Evolutionary conservation across 2,113 vertebrate species (phyloP), one percentile per base, ranked within the genome.

Genomic region (Condylura cristata): DNA sequence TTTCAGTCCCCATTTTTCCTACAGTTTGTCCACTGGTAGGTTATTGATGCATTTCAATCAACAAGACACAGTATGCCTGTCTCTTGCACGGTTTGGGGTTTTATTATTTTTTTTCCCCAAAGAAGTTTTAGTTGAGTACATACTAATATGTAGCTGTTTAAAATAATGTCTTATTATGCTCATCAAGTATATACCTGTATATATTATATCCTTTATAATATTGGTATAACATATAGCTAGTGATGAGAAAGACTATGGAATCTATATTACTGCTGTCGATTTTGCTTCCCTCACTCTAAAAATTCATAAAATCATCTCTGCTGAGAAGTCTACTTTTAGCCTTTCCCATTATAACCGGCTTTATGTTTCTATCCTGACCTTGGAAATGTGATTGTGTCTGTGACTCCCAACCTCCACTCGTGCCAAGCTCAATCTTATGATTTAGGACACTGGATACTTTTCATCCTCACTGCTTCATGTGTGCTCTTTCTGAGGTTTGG

Each of bases 361-460:
- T 4, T 41, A 46, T 5, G 11, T 18, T 16, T 48, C 26, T 71
- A 34, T 14, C 41, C 3, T n/a, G 61, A 18, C 56, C 2, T 17
- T 0, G 4, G 70, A 26, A 61, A 66, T 8, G 3, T 17, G 7
- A 2, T 3, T 28, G 2, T 53, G 53, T 3, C 14, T 78, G 8
- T 71, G 9, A 32, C 12, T 60, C 16, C 10, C 13, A 26, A 28
- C 5, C 51, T 28, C 28, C 1, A 4, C 1, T 26, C 17, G 26
- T 8, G 3, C n/a, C 61, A 61, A 17, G 56, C 9, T 46, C 8
- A 1, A 4, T 4, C 18, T 0, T 6, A 26, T 26, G 2, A 6
- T 7, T 37, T 30, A 17, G 8, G 0, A 72, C 22, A 3, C 32
- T 22, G 18, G 2, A 14, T 3, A 2, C 5, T 28, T 34, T 24